Percentiles rank a stretch among this genome's conserved stretches.
These are phyloP conservation scores for Chironomus striatipennis DNA, from an alignment of 1,140 invertebrate genomes.

Conservation along the genomic window DNA sequence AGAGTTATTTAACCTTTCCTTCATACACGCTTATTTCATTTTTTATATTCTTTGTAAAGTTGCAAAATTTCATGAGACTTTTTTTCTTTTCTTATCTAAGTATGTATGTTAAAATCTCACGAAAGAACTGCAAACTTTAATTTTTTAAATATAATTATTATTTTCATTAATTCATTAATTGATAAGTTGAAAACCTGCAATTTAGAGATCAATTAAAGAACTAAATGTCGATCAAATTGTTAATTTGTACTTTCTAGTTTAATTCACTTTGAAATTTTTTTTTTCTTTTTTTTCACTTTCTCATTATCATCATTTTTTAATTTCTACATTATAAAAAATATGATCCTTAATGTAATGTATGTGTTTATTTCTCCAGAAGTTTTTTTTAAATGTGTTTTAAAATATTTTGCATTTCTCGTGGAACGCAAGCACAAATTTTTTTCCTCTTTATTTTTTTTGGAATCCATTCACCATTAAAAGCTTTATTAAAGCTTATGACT, in stretches of 20 bases:
- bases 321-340: constrained; percentile 9
- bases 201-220: constrained; percentile 2
- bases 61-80: too few species aligned
- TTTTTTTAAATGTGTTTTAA: background rate
- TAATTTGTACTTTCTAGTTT: constrained; percentile 14
- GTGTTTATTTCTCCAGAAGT: background rate
- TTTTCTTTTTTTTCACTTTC: background rate
- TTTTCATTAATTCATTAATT: constrained; percentile 10
- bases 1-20: background rate
- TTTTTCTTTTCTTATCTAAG: too few species aligned
- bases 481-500: too few species aligned
- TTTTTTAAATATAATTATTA: background rate
- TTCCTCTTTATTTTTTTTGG: too few species aligned
- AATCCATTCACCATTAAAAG: too few species aligned
- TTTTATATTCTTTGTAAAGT: too few species aligned
- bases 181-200: constrained; percentile 12
- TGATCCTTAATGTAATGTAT: constrained; percentile 8
- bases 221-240: constrained; percentile 13
- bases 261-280: constrained; percentile 14
- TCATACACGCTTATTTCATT: too few species aligned
- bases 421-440: too few species aligned
- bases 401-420: background rate
- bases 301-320: background rate
- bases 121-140: too few species aligned
- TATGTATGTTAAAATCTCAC: too few species aligned